These are phyloP conservation scores for Chrysogorgia sp. DNA, from an alignment of 92 coral and sea anemone genomes.

Conservation along the genomic window DNA sequence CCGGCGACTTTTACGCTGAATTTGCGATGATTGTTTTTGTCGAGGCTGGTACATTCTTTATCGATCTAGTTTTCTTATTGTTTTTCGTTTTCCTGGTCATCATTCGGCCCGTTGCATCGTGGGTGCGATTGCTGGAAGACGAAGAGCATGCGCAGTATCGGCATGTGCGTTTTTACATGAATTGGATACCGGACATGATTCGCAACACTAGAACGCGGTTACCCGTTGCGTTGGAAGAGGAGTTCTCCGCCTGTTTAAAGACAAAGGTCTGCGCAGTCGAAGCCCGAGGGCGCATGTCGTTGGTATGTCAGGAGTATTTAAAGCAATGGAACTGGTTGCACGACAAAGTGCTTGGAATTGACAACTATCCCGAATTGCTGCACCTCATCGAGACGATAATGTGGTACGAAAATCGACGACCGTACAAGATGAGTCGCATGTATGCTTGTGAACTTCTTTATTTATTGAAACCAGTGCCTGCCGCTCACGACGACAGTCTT, in stretches of 20 bases:
- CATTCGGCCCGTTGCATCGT: conserved; percentile 86
- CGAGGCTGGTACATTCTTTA: conserved; percentile 66
- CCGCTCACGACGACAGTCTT: conserved; percentile 74
- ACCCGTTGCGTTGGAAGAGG: conserved; percentile 89
- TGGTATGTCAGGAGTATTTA: conserved; percentile 66
- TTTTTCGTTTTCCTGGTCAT: conserved; percentile 82
- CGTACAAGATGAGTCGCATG: conserved; percentile 75
- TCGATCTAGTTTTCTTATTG: conserved; percentile 77
- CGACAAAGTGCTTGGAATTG: conserved; percentile 69
- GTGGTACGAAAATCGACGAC: conserved; percentile 88
- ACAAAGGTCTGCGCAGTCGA: conserved; percentile 34
- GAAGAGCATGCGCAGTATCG: conserved; percentile 88
- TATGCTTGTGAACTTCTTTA: conserved; percentile 75
- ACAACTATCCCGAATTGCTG: conserved; percentile 72
- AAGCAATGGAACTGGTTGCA: conserved; percentile 81
- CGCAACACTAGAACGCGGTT: conserved; percentile 67
- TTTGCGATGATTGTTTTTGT: conserved; percentile 80
- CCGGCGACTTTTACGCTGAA: conserved; percentile 88
- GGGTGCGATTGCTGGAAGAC: conserved; percentile 94
- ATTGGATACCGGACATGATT: conserved; percentile 86
- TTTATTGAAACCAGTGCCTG: conserved; percentile 63
- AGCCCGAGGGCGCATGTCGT: conserved; percentile 59
- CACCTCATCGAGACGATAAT: conserved; percentile 73
- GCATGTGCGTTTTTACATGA: conserved; percentile 70
- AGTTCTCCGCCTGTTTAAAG: conserved; percentile 81